Evolutionary conservation across 1,140 invertebrate genomes (phyloP), one percentile per base, ranked within the genome.

Genomic region (Olivierus martensii): DNA sequence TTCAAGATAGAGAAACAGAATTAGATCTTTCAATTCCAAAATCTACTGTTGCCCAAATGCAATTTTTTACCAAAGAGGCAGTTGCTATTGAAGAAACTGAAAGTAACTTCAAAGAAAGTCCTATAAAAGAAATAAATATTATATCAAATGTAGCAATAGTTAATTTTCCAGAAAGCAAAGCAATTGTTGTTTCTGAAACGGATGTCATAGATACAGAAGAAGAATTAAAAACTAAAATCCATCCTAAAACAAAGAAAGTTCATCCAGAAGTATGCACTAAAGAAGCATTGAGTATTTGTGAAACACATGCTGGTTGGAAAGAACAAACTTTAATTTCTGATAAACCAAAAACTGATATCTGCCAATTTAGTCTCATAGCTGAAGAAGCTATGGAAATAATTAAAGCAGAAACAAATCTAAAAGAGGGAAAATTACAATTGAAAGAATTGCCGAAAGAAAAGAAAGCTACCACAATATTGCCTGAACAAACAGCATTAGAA

Each of bases 61-160:
- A 28, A 28, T 43, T 49, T 53, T 11, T 15, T 18, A 43, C 55
- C 14, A 12, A 45, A 49, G 51, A 49, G 38, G 43, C 39, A 17
- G 6, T 57, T 12, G n/a, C 12, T 14, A 17, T 34, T 18, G 47
- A 47, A 17, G 51, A 53, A 12, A 19, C 35, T 17, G 12, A 45
- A 43, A 46, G 41, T 22, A 43, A 22, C 9, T 22, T 43, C 21
- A 43, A 43, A 43, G 41, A 43, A 43, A 9, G 41, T 6, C 9
- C 41, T 18, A 18, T 43, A 7, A 22, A 43, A 43, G 41, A 43
- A 43, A 43, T 43, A 9, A 43, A 43, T 5, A 22, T 9, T 6
- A 18, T 22, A 18, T 43, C 9, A 17, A 43, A 9, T 18, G 9
- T 6, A 9, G 41, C 41, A 43, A 9, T 22, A 9, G 4, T 0